Percentiles rank a stretch among this genome's conserved stretches.
These are phyloP conservation scores for Halichondria panicea DNA, from an alignment of 37 sponge, comb jelly and placozoan genomes.

Conservation along the genomic window DNA sequence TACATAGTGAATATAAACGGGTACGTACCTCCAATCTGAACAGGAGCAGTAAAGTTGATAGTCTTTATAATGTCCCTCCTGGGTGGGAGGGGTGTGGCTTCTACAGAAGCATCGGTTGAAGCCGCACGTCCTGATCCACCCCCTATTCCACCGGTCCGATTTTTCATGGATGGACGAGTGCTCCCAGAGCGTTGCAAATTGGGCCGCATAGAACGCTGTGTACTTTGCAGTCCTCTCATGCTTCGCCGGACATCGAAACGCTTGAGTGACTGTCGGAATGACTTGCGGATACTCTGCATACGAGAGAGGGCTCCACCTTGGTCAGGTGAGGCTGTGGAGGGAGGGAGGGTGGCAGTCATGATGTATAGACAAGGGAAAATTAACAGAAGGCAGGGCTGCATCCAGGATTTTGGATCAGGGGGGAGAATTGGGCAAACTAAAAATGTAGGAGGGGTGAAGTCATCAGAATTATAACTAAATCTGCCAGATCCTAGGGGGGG, in stretches of 20 bases:
- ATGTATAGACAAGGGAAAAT: background rate
- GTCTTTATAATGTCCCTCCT: slow-evolving; percentile 52
- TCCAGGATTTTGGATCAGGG: no score
- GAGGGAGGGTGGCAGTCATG: background rate
- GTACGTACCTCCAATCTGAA: slow-evolving; percentile 45
- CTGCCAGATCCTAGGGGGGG: no score
- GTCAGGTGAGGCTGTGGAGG: background rate
- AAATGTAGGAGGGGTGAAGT: no score
- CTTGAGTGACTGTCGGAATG: slow-evolving; percentile 78
- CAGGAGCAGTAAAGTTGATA: slow-evolving; percentile 64
- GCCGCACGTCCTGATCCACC: background rate
- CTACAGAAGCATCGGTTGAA: background rate
- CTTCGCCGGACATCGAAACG: slow-evolving; percentile 69
- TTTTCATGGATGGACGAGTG: slow-evolving; percentile 38
- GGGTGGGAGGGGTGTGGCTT: slow-evolving; percentile 12
- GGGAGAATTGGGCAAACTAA: no score
- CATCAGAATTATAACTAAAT: no score
- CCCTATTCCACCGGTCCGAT: slow-evolving; percentile 5
- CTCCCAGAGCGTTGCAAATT: slow-evolving; percentile 47
- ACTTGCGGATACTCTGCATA: slow-evolving; percentile 79
- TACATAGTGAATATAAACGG: no score
- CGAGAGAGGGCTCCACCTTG: slow-evolving; percentile 39
- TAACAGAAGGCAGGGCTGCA: background rate
- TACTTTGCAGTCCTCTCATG: slow-evolving; percentile 61
- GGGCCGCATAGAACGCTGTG: slow-evolving; percentile 27